These are phyloP conservation scores for Mormyrus iriodes DNA, from an alignment of 2,113 vertebrate genomes.

Conservation along the genomic window DNA sequence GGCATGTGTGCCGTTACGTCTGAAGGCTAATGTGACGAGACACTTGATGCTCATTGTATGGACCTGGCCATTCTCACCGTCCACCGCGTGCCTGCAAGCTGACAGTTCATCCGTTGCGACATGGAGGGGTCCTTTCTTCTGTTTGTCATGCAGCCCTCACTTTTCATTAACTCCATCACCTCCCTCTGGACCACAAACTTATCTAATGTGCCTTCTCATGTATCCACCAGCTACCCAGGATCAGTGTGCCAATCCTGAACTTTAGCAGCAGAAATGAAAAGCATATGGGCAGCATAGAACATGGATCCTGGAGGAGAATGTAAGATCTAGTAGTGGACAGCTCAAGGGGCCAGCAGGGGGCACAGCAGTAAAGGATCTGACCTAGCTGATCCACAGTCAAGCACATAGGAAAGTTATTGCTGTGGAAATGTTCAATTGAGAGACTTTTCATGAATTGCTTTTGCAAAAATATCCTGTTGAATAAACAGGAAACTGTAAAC, in stretches of 20 bases:
- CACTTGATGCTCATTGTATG: constrained; percentile 24
- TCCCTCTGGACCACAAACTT: not conserved
- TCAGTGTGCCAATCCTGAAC: not conserved
- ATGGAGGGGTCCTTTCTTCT: not conserved
- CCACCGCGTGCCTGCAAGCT: not conserved
- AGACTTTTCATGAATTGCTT: not conserved
- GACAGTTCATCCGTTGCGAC: not conserved
- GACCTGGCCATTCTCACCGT: not conserved
- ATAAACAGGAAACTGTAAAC: not conserved
- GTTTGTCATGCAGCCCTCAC: not conserved
- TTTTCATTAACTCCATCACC: not conserved
- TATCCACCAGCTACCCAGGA: not conserved
- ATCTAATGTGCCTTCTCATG: not conserved
- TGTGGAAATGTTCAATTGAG: not conserved
- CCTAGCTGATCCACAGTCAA: not conserved
- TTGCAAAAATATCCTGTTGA: not conserved
- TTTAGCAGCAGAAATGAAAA: not conserved
- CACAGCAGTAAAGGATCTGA: not conserved
- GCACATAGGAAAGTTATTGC: not conserved
- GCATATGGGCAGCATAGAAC: not conserved
- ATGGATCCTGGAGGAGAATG: not conserved
- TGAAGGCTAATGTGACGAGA: constrained; percentile 26
- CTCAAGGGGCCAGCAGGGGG: not conserved
- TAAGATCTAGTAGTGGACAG: not conserved
- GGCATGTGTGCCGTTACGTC: constrained; percentile 15